phyloP scores from a whole-genome alignment of 92 coral and sea anemone species.

The Zoanthus solanderi region DNA sequence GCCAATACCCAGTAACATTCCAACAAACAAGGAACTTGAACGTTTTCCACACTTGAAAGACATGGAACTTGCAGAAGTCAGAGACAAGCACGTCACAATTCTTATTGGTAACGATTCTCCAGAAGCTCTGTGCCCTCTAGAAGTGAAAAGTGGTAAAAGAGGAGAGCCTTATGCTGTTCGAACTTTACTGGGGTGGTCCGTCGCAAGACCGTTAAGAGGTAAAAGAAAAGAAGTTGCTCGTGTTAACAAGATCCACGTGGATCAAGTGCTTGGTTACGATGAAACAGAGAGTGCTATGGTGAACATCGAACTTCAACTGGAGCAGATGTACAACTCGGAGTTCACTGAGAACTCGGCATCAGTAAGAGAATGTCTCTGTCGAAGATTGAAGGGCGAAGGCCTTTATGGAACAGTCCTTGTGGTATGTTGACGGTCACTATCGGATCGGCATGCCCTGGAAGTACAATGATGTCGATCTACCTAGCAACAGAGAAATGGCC shows the following conservation, averaged over 20 bases:
- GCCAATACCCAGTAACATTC: constrained; percentile 13
- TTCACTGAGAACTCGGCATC: constrained; percentile 58
- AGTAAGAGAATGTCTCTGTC: constrained; percentile 60
- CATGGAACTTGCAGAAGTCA: constrained; percentile 13
- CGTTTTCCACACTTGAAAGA: too few relatives aligned
- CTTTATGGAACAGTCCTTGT: constrained; percentile 49
- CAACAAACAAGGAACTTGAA: too few relatives aligned
- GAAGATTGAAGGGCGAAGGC: constrained; percentile 57
- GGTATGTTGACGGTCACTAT: constrained; percentile 64
- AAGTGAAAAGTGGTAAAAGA: constrained; percentile 28
- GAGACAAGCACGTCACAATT: constrained; percentile 57
- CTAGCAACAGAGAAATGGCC: constrained; percentile 49
- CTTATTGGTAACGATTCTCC: constrained; percentile 57
- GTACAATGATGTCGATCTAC: constrained; percentile 17
- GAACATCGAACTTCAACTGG: constrained; percentile 51
- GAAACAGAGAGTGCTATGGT: constrained; percentile 42
- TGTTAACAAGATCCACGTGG: constrained; percentile 59
- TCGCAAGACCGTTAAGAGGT: background rate
- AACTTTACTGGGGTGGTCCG: too few relatives aligned
- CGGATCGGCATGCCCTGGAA: constrained; percentile 65
- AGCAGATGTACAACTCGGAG: constrained; percentile 62
- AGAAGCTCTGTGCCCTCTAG: constrained; percentile 62
- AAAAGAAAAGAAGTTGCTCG: constrained; percentile 41
- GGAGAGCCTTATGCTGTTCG: too few relatives aligned
- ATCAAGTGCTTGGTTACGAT: constrained; percentile 67